A percentile compares a stretch with the other conserved stretches of the same genome.
Conservation (phyloP, 2,797 vertebrate species). For the Acipenser ruthenus region DNA sequence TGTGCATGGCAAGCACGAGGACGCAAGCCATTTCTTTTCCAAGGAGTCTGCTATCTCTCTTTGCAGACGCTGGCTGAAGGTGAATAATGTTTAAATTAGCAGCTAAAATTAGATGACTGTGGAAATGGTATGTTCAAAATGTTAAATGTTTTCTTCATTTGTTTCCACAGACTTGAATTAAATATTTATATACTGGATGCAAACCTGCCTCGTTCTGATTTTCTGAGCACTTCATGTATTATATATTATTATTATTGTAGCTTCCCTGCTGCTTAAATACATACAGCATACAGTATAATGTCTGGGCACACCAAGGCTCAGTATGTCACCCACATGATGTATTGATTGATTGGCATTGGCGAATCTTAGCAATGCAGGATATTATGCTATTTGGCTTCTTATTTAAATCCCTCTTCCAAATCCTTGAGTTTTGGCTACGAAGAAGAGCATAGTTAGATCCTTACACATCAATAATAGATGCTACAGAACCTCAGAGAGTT, state of each 20-base stretch:
- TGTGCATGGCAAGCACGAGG: constrained; percentile 32
- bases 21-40: constrained; percentile 31
- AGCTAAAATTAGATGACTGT: constrained; percentile 27
- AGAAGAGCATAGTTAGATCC: constrained; percentile 59
- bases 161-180: constrained; percentile 48
- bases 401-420: constrained; percentile 34
- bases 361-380: constrained; percentile 11
- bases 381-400: constrained; percentile 28
- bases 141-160: constrained; percentile 43
- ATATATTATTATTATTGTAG: constrained; percentile 14
- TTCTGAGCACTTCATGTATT: neutral
- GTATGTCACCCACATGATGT: neutral
- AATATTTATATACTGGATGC: constrained; percentile 40
- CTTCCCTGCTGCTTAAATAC: constrained; percentile 10
- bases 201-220: constrained; percentile 9
- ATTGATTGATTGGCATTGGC: neutral
- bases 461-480: constrained; percentile 86
- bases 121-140: constrained; percentile 42
- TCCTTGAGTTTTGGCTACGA: constrained; percentile 63
- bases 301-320: neutral
- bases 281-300: neutral
- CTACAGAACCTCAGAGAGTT: constrained; percentile 60
- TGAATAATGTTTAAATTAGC: constrained; percentile 24
- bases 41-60: constrained; percentile 37
- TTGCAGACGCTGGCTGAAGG: constrained; percentile 34